These are phyloP conservation scores for Phalacrocorax aristotelis DNA, from an alignment of 2,113 vertebrate species.

Conservation along the genomic window DNA sequence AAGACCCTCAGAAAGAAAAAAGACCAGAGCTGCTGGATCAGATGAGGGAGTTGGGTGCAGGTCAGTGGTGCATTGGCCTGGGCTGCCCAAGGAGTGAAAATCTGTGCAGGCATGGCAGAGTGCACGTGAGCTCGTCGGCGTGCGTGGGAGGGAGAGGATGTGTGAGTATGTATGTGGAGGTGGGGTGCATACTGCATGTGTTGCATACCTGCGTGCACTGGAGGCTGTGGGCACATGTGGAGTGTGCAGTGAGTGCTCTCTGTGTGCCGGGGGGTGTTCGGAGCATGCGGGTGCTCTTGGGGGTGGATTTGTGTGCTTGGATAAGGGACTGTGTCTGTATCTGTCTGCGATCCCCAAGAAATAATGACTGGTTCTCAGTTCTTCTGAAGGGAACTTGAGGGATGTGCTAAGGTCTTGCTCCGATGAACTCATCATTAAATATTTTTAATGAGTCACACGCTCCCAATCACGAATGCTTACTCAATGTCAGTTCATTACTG, in stretches of 20 bases:
- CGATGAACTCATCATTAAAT: neutral
- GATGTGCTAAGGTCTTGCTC: neutral
- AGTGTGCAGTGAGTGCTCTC: fast-evolving
- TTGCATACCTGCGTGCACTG: too few relatives aligned
- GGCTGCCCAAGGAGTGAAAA: neutral
- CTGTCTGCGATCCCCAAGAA: neutral
- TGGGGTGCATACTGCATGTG: neutral
- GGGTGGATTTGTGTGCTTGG: neutral
- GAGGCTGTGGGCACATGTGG: neutral
- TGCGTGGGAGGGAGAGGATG: neutral
- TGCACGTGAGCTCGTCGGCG: fast-evolving
- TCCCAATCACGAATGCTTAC: neutral
- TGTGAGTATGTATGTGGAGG: neutral
- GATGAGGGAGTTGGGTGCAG: neutral
- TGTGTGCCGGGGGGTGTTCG: neutral
- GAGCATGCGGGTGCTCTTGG: neutral
- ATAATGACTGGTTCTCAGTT: neutral
- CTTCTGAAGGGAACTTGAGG: neutral
- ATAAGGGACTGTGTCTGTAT: fast-evolving
- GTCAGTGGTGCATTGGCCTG: neutral
- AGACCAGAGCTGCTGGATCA: neutral
- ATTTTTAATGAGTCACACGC: neutral
- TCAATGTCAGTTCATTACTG: neutral
- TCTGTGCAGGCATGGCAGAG: neutral
- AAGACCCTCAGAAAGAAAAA: neutral